Evolutionary conservation across 2,888 invertebrate genomes (phyloP).

Genomic region (Spicauda simplicius): DNA sequence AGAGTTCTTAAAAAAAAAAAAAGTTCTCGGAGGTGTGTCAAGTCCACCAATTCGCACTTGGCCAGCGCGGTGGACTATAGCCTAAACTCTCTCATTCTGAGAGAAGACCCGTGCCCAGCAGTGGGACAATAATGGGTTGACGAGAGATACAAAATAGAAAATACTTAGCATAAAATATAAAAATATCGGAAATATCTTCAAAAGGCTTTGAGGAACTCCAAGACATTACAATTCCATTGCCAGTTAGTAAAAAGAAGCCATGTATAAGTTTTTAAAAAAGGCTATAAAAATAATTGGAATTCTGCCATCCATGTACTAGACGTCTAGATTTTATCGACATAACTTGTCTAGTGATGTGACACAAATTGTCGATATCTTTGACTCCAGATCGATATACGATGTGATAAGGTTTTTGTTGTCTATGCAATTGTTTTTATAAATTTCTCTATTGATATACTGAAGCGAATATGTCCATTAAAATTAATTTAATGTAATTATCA

Average conservation of each 20-base stretch:
- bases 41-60: no score
- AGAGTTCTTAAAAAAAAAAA: no score
- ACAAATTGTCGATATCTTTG: constrained; percentile 60
- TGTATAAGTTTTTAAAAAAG: constrained; percentile 22
- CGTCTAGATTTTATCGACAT: constrained; percentile 47
- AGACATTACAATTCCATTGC: not conserved
- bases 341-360: constrained; percentile 65
- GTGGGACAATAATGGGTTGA: no score
- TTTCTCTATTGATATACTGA: not conserved
- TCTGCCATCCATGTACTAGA: constrained; percentile 42
- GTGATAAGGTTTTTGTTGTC: constrained; percentile 13
- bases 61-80: no score
- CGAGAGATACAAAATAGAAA: no score
- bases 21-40: no score
- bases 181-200: no score
- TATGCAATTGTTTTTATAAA: not conserved
- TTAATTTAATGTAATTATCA: no score
- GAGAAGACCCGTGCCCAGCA: no score
- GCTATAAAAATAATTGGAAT: constrained; percentile 42
- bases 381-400: constrained; percentile 24
- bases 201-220: not conserved
- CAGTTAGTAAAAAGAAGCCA: constrained; percentile 8
- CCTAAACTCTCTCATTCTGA: no score
- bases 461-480: not conserved
- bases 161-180: no score